Evolutionary conservation across 2,113 vertebrate species (phyloP).

Genomic region (Syngnathus scovelli): DNA sequence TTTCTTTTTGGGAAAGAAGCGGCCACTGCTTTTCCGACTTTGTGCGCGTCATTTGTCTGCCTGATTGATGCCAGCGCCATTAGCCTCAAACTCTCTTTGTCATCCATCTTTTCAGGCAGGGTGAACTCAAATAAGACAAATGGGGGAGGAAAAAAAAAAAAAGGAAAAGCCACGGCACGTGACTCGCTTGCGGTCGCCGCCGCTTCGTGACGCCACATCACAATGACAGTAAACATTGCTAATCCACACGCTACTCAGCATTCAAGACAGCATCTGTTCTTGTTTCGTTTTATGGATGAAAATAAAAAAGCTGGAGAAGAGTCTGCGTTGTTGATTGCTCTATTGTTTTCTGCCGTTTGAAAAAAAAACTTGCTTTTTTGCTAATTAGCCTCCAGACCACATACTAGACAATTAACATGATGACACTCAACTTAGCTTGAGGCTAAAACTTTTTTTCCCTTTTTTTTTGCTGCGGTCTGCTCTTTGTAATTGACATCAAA

Average conservation of each 20-base stretch:
- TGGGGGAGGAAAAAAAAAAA: background rate
- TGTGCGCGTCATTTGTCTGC: constrained; percentile 44
- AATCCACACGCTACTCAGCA: background rate
- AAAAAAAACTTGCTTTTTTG: background rate
- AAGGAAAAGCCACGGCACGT: background rate
- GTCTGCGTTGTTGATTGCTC: background rate
- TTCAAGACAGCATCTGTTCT: background rate
- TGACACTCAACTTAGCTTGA: background rate
- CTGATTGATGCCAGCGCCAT: constrained; percentile 47
- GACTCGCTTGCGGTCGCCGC: background rate
- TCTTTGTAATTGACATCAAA: background rate
- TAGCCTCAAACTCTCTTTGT: constrained; percentile 48
- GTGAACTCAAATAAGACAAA: background rate
- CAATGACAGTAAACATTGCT: background rate
- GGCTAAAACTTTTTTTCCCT: too few relatives aligned
- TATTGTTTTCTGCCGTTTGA: background rate
- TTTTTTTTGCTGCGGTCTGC: background rate
- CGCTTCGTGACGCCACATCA: background rate
- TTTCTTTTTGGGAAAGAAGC: constrained; percentile 26
- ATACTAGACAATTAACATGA: background rate
- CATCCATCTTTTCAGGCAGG: constrained; percentile 25
- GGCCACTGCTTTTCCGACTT: constrained; percentile 35
- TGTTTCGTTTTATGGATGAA: background rate
- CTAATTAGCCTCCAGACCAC: background rate
- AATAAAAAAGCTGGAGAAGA: background rate